A percentile compares a stretch with the other conserved stretches of the same genome.
phyloP scores from a whole-genome alignment of 2,113 vertebrate species.

The Eudyptes chrysolophus region DNA sequence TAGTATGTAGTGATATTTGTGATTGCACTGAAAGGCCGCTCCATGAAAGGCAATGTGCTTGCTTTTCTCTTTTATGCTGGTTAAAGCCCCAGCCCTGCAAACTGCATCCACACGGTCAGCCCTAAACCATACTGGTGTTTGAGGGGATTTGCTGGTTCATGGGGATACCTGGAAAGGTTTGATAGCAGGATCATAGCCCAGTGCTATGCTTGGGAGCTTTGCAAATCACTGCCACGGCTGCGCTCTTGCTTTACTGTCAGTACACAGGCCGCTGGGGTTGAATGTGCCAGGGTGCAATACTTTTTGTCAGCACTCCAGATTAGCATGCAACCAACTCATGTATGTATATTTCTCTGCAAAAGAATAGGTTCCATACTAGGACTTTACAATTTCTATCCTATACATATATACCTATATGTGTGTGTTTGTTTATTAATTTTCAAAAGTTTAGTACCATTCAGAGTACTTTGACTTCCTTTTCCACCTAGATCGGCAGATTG shows the following conservation, averaged over 20 bases:
- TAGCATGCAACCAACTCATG: not conserved
- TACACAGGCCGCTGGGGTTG: not conserved
- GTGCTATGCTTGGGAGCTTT: not conserved
- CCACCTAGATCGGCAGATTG: conserved; percentile 89
- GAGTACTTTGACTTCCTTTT: not conserved
- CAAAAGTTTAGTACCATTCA: not conserved
- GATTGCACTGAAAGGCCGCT: not conserved
- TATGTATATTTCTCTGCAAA: not conserved
- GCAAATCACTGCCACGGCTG: not conserved
- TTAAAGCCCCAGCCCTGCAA: not conserved
- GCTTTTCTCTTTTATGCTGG: not conserved
- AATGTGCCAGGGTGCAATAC: not conserved
- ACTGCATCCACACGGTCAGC: not conserved
- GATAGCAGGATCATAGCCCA: not conserved
- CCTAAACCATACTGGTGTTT: not conserved
- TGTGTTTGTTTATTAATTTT: not conserved
- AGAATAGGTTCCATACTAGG: not conserved
- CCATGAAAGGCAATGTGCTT: not conserved
- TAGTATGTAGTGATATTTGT: not conserved
- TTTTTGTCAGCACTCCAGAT: not conserved
- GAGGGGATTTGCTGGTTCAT: not conserved
- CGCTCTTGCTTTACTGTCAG: not conserved
- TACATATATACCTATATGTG: not conserved
- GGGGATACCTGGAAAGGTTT: not conserved
- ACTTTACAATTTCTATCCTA: not conserved